Conservation (phyloP, 92 coral and sea anemone genomes). For the Zoanthus sociatus region DNA sequence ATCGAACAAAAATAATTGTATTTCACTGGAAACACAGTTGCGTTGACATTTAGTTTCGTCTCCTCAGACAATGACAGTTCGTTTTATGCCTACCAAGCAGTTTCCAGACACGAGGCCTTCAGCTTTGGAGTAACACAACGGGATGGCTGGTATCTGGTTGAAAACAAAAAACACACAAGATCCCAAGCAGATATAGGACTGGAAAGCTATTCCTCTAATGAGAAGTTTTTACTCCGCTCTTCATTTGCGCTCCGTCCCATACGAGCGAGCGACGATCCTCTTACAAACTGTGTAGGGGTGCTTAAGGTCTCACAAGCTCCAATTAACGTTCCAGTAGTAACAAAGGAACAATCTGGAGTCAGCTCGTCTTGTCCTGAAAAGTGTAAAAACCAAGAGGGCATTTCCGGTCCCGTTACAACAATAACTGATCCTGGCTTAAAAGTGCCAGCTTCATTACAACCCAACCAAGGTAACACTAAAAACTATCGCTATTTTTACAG, state of each 20-base stretch:
- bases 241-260: constrained; percentile 24
- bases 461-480: background rate
- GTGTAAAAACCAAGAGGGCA: background rate
- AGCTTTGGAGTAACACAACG: constrained; percentile 18
- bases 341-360: background rate
- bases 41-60: background rate
- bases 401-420: background rate
- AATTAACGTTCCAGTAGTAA: background rate
- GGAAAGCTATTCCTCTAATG: background rate
- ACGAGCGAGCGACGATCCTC: background rate
- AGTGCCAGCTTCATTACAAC: background rate
- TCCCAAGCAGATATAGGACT: background rate
- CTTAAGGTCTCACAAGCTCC: background rate
- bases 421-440: background rate
- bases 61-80: constrained; percentile 15
- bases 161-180: constrained; percentile 16
- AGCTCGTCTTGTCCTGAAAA: background rate
- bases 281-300: constrained; percentile 21
- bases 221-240: background rate
- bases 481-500: too few species aligned
- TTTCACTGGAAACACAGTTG: background rate
- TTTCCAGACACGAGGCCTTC: constrained; percentile 40
- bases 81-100: constrained; percentile 27
- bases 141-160: constrained; percentile 17
- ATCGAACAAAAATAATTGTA: background rate